Conservation (phyloP, 2,888 invertebrate genomes). For the Hesperia comma region DNA sequence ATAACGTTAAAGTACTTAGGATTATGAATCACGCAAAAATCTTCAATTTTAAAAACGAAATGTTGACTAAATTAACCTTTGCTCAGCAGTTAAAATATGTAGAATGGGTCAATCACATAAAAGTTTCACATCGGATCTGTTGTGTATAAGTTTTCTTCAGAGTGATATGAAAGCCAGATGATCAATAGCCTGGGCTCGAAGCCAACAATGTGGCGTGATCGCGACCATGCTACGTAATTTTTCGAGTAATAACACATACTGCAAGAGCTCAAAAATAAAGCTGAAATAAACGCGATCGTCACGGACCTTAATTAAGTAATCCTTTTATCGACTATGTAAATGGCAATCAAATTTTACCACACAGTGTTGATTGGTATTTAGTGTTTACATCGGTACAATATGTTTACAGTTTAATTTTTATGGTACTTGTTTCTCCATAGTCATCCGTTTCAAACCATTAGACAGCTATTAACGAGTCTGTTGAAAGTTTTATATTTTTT, state of each 20-base stretch:
- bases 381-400: too few relatives aligned
- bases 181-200: conserved; percentile 62
- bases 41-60: neutral
- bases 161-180: conserved; percentile 56
- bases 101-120: conserved; percentile 9
- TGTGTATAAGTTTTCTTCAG: conserved; percentile 20
- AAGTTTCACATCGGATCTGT: conserved; percentile 8
- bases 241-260: conserved; percentile 38
- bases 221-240: conserved; percentile 52
- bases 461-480: too few relatives aligned
- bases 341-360: too few relatives aligned
- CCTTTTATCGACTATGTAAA: too few relatives aligned
- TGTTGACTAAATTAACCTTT: neutral
- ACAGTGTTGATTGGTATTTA: too few relatives aligned
- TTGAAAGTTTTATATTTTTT: too few relatives aligned
- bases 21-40: too few relatives aligned
- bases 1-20: too few relatives aligned
- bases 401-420: too few relatives aligned
- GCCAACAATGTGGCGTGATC: conserved; percentile 73
- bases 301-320: neutral
- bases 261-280: conserved; percentile 8
- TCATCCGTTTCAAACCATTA: too few relatives aligned
- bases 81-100: neutral
- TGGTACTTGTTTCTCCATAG: too few relatives aligned
- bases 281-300: conserved; percentile 2